A percentile compares a stretch with the other conserved stretches of the same genome.
Conservation (phyloP, 2,797 vertebrate species). For the Novumbra hubbsi region DNA sequence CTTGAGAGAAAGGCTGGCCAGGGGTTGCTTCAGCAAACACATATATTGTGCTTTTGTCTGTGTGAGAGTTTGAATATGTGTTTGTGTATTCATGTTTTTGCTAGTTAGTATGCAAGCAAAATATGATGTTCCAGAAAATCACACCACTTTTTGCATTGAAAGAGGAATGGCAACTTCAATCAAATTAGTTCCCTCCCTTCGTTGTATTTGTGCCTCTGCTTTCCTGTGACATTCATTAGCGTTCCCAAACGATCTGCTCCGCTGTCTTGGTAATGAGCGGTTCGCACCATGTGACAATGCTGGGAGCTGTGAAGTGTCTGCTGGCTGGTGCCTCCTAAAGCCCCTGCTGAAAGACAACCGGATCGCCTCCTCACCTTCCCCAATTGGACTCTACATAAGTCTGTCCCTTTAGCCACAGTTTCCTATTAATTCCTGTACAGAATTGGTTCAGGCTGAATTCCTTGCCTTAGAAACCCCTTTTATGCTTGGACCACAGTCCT, state of each 20-base stretch:
- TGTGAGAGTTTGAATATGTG: constrained; percentile 29
- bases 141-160: not conserved
- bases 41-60: constrained; percentile 7
- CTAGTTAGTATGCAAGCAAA: not conserved
- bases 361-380: not conserved
- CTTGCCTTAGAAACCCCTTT: not conserved
- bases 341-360: not conserved
- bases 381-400: not conserved
- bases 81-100: constrained; percentile 23
- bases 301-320: constrained; percentile 7
- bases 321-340: not conserved
- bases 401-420: not conserved
- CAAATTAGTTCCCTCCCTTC: constrained; percentile 1
- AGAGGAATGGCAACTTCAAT: constrained; percentile 1
- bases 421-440: not conserved
- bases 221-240: constrained; percentile 7
- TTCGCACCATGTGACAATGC: constrained; percentile 18
- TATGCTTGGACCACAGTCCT: not conserved
- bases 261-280: constrained; percentile 18
- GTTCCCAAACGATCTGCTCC: not conserved
- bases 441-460: not conserved
- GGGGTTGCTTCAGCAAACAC: constrained; percentile 51
- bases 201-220: constrained; percentile 3
- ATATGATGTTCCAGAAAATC: not conserved
- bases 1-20: constrained; percentile 49